These are phyloP conservation scores for Cheracebus regulus DNA, from an alignment of 2,797 vertebrate genomes.

Conservation along the genomic window DNA sequence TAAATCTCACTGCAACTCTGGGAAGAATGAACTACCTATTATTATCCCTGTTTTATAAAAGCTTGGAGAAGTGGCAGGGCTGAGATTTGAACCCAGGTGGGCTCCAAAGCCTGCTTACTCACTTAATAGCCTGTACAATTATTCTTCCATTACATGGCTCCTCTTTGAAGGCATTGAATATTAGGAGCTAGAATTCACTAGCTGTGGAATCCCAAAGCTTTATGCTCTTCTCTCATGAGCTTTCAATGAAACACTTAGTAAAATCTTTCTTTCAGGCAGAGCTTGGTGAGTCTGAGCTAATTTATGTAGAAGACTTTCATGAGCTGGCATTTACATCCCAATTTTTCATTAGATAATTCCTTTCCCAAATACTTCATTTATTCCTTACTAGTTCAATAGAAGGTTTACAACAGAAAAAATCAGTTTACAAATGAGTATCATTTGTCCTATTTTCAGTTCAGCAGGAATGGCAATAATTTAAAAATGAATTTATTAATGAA, in stretches of 20 bases:
- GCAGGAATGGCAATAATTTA: background rate
- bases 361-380: background rate
- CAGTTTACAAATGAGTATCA: background rate
- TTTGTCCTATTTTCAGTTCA: background rate
- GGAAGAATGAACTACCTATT: background rate
- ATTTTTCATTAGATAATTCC: background rate
- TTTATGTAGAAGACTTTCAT: background rate
- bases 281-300: background rate
- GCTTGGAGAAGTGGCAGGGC: background rate
- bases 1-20: background rate
- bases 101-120: background rate
- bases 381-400: background rate
- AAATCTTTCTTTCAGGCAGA: background rate
- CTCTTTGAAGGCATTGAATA: background rate
- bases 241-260: background rate
- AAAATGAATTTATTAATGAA: background rate
- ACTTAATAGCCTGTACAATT: background rate
- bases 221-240: background rate
- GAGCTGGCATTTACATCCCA: background rate
- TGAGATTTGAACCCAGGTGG: background rate
- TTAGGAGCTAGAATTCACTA: background rate
- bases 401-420: background rate
- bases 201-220: background rate
- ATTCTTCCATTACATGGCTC: background rate
- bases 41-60: background rate